phyloP scores from a whole-genome alignment of 2,888 invertebrate species.

The Sipha maydis region DNA sequence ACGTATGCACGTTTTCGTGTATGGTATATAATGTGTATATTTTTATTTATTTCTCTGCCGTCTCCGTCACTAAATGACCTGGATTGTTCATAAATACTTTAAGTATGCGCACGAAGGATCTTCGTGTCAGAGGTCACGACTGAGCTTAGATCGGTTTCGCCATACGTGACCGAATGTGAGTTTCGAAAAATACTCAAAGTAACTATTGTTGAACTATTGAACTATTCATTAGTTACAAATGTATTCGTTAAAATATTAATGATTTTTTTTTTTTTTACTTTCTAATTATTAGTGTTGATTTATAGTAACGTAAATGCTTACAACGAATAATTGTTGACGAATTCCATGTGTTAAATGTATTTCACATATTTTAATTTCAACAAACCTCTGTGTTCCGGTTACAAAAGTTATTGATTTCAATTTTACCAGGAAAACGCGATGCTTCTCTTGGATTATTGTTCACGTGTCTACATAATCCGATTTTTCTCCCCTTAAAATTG shows the following conservation, averaged over 20 bases:
- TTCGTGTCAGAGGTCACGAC: conserved; percentile 8
- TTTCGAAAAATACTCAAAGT: neutral
- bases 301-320: no score
- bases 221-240: no score
- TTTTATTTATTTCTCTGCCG: neutral
- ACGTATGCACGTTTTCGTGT: neutral
- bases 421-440: conserved; percentile 10
- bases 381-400: neutral
- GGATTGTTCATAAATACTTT: neutral
- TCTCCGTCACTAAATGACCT: neutral
- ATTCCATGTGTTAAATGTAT: neutral
- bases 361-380: neutral
- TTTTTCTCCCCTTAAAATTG: conserved; percentile 45
- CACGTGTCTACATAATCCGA: conserved; percentile 49
- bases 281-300: no score
- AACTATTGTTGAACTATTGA: no score
- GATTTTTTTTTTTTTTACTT: no score
- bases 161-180: conserved; percentile 16
- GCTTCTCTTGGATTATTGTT: conserved; percentile 40
- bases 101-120: neutral
- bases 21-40: neutral
- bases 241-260: no score
- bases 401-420: conserved; percentile 34
- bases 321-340: no score
- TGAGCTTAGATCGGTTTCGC: neutral